Conservation (phyloP, 2,797 vertebrate species). For the Cyclura pinguis region DNA sequence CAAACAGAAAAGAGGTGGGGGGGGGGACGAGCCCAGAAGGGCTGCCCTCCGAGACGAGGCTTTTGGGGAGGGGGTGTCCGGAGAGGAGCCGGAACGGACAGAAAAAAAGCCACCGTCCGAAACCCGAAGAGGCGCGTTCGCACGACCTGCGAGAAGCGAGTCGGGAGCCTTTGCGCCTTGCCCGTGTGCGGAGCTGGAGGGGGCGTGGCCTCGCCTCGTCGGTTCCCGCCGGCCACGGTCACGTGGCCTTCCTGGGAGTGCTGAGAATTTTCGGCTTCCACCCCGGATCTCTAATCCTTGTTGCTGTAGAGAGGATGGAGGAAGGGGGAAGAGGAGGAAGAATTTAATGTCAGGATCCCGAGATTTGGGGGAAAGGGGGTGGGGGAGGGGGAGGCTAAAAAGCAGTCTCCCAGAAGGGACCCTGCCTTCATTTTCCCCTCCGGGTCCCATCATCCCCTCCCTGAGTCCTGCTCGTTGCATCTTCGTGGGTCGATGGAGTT, state of each 20-base stretch:
- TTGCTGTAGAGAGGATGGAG: neutral
- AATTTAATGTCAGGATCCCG: neutral
- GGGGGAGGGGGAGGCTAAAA: neutral
- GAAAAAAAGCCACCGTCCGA: neutral
- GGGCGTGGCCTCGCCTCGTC: too few species aligned
- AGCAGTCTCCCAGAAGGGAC: neutral
- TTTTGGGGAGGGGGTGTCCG: too few species aligned
- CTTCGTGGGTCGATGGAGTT: neutral
- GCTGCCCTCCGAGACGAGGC: neutral
- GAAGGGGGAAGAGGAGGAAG: neutral
- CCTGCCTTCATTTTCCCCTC: neutral
- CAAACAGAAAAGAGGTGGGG: too few species aligned
- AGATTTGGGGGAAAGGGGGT: neutral
- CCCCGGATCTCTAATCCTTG: neutral
- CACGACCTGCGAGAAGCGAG: neutral
- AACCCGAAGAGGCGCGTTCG: neutral
- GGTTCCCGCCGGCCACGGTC: too few species aligned
- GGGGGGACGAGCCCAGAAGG: neutral
- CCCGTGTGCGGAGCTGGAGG: too few species aligned
- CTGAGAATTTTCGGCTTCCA: neutral
- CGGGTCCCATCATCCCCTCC: neutral
- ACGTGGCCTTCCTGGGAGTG: too few species aligned
- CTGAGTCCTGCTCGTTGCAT: neutral
- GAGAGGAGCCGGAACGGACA: accelerated
- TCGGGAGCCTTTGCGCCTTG: neutral